Evolutionary conservation across 2,113 vertebrate species (phyloP).

Genomic region (Merops nubicus): DNA sequence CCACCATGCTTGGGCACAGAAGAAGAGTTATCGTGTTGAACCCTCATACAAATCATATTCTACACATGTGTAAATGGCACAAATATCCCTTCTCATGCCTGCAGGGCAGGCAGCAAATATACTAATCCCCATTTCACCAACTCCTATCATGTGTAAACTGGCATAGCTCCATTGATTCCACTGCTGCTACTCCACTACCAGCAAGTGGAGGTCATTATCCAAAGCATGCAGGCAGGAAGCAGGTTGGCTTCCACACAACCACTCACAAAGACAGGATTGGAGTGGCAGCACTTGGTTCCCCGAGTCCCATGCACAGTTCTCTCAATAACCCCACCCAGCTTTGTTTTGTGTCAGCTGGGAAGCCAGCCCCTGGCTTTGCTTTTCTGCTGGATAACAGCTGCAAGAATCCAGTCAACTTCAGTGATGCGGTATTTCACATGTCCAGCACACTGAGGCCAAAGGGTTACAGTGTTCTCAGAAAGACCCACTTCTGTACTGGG

Average conservation of each 20-base stretch:
- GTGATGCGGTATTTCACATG: background rate
- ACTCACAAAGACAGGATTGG: background rate
- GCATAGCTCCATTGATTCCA: background rate
- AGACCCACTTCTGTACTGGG: background rate
- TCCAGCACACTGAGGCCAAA: background rate
- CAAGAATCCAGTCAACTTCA: conserved; percentile 1
- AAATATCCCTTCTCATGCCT: background rate
- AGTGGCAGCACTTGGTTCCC: background rate
- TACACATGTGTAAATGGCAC: background rate
- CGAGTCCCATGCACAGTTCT: fast-evolving
- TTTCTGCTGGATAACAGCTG: background rate
- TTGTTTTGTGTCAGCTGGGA: background rate
- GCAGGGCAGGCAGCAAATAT: background rate
- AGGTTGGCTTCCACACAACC: background rate
- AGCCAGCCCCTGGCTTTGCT: background rate
- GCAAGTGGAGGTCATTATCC: background rate
- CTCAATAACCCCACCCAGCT: background rate
- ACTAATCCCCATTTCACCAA: background rate
- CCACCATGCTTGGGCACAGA: background rate
- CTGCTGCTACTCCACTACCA: background rate
- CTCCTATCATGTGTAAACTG: background rate
- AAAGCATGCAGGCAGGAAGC: background rate
- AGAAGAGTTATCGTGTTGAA: background rate
- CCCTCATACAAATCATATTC: background rate
- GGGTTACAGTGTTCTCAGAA: background rate